These are phyloP conservation scores for Dicaeum eximium DNA, from an alignment of 2,113 vertebrate genomes.

Conservation along the genomic window DNA sequence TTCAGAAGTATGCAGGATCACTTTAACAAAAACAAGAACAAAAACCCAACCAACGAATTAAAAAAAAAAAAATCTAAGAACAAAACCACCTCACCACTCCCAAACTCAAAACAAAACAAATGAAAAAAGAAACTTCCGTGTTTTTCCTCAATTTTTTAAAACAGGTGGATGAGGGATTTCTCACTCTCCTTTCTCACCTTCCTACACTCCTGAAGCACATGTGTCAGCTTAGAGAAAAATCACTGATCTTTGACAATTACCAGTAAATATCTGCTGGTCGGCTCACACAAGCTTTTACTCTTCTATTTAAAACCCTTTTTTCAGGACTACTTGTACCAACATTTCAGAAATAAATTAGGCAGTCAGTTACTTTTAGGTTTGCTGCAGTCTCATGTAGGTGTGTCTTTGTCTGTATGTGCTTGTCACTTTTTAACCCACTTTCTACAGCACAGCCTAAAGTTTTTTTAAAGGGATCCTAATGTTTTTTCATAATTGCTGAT, in stretches of 20 bases:
- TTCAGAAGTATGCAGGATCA: background rate
- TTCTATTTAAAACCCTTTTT: background rate
- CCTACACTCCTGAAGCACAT: background rate
- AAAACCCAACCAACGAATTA: background rate
- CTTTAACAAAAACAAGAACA: background rate
- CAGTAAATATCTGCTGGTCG: background rate
- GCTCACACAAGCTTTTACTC: background rate
- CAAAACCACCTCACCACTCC: background rate
- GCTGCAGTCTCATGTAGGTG: background rate
- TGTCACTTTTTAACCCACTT: background rate
- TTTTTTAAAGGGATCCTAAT: background rate
- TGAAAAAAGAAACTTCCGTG: accelerated
- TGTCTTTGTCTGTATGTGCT: background rate
- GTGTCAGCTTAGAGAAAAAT: background rate
- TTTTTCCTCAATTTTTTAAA: background rate
- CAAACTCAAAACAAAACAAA: background rate
- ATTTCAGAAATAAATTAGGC: background rate
- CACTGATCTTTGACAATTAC: background rate
- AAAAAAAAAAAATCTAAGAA: too few species aligned
- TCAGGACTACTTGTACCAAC: background rate
- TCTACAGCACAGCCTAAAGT: background rate
- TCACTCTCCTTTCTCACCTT: background rate
- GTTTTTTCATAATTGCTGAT: background rate
- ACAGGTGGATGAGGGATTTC: background rate
- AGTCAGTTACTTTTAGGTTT: background rate